Conservation (phyloP, 2,797 vertebrate species). For the Mus caroli region DNA sequence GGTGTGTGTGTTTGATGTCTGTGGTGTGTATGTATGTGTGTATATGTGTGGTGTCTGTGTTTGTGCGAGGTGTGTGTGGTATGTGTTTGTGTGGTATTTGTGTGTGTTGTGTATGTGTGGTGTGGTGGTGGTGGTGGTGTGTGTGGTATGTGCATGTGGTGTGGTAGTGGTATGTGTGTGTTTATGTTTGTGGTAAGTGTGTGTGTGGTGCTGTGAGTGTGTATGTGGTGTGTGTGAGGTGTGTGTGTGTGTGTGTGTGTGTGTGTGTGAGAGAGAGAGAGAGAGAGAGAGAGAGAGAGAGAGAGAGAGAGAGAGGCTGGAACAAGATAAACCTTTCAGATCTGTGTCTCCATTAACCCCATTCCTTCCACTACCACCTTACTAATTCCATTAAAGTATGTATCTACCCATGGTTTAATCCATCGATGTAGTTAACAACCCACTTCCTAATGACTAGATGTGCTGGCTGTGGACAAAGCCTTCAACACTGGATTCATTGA, state of each 20-base stretch:
- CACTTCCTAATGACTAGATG: not conserved
- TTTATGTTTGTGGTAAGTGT: no score
- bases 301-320: no score
- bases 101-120: no score
- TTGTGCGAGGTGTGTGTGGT: no score
- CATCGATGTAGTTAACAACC: not conserved
- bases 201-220: no score
- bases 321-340: not conserved
- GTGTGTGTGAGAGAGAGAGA: no score
- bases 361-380: not conserved
- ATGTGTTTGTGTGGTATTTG: no score
- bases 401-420: not conserved
- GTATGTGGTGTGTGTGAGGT: not conserved
- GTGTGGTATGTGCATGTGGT: no score
- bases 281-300: no score
- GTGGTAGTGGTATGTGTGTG: no score
- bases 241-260: not conserved
- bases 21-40: no score
- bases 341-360: not conserved
- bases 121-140: no score
- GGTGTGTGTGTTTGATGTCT: rapidly evolving
- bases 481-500: not conserved
- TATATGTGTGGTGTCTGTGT: rapidly evolving
- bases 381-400: not conserved
- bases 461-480: not conserved